phyloP scores from a whole-genome alignment of 2,888 invertebrate genomes.

The Drepana falcataria region DNA sequence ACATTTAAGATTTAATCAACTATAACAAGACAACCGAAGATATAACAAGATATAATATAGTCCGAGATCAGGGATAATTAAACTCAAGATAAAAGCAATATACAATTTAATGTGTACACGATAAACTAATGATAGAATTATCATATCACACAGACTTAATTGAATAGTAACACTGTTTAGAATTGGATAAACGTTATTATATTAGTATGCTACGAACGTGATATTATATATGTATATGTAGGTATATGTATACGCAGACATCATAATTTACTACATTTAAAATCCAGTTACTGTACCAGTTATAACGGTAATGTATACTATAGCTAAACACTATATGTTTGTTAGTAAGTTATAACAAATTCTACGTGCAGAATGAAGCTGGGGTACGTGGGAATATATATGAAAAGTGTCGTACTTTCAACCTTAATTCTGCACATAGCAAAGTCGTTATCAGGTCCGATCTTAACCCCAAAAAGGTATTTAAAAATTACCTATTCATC shows the following conservation, averaged over 20 bases:
- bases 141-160: slow-evolving; percentile 30
- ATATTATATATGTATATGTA: not conserved
- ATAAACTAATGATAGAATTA: slow-evolving; percentile 24
- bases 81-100: not conserved
- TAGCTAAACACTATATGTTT: not conserved
- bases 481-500: not conserved
- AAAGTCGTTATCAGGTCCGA: not conserved
- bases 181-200: not conserved
- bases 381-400: not conserved
- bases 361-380: not conserved
- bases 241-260: not conserved
- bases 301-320: too few relatives aligned
- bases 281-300: not conserved
- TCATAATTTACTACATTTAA: not conserved
- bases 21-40: too few relatives aligned
- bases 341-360: too few relatives aligned
- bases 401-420: not conserved
- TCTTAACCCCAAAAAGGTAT: not conserved
- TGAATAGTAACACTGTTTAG: not conserved
- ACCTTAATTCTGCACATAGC: not conserved
- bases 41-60: too few relatives aligned
- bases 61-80: not conserved
- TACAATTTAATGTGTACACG: not conserved
- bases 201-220: not conserved
- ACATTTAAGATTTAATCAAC: too few relatives aligned